phyloP scores from a whole-genome alignment of 2,113 vertebrate genomes.

The Albula goreensis region DNA sequence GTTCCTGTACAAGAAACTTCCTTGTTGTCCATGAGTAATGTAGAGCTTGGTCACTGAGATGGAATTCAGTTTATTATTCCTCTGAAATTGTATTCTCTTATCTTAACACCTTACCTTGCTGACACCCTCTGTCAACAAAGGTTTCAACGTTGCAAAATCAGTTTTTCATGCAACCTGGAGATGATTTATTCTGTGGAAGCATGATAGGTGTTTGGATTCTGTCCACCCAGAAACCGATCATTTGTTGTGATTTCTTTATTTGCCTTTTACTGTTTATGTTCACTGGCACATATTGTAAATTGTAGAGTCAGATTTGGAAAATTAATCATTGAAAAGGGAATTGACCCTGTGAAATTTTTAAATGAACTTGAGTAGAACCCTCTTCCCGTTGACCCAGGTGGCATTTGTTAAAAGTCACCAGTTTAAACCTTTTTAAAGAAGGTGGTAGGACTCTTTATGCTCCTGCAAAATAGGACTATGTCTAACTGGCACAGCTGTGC shows the following conservation, averaged over 20 bases:
- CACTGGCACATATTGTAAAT: not conserved
- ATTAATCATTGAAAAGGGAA: too few relatives aligned
- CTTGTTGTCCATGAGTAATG: not conserved
- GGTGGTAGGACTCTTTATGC: not conserved
- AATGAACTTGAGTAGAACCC: not conserved
- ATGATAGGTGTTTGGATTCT: not conserved
- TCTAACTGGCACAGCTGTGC: not conserved
- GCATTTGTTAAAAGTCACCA: not conserved
- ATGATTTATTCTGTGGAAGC: too few relatives aligned
- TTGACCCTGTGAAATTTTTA: not conserved
- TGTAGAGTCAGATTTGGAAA: not conserved
- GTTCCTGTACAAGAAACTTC: not conserved
- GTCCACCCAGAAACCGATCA: not conserved
- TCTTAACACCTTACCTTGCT: not conserved
- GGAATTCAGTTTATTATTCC: not conserved
- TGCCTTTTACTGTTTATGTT: not conserved
- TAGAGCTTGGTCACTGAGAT: not conserved
- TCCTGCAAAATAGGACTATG: not conserved
- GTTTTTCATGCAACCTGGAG: too few relatives aligned
- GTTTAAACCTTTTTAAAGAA: not conserved
- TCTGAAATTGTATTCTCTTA: not conserved
- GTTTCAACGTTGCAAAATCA: not conserved
- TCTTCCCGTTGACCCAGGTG: not conserved
- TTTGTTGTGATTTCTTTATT: not conserved
- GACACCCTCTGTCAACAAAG: not conserved